phyloP scores from a whole-genome alignment of 2,888 invertebrate genomes.

The Ophion slaviceki region DNA sequence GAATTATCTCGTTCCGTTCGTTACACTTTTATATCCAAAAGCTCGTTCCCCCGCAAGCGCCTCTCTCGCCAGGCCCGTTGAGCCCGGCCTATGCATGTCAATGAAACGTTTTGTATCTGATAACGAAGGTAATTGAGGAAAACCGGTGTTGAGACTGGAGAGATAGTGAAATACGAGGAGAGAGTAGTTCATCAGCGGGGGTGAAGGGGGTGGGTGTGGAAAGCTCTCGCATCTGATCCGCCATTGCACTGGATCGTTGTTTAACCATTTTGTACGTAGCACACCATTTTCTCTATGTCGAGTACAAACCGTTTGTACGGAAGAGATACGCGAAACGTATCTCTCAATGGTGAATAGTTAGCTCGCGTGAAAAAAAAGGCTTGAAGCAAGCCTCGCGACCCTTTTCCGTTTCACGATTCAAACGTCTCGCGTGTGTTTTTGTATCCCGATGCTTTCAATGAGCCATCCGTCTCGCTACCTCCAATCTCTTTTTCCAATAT shows the following conservation, averaged over 20 bases:
- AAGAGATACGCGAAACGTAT: not conserved
- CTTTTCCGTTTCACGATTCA: not conserved
- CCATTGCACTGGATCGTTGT: not conserved
- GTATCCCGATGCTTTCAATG: not conserved
- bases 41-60: not conserved
- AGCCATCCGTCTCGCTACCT: not conserved
- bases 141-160: not conserved
- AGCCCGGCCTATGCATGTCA: not conserved
- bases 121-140: slow-evolving; percentile 54
- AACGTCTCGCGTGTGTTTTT: not conserved
- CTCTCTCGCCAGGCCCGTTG: not conserved
- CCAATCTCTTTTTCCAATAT: not conserved
- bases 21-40: not conserved
- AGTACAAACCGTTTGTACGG: not conserved
- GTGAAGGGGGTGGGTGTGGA: not conserved
- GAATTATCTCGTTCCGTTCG: slow-evolving; percentile 8
- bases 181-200: not conserved
- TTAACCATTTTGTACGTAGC: not conserved
- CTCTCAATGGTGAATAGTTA: not conserved
- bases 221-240: not conserved
- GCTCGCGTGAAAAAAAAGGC: not conserved
- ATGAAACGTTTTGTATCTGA: slow-evolving; percentile 12
- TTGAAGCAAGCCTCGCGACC: not conserved
- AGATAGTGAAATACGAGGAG: not conserved
- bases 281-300: not conserved